Base-by-base conservation (phyloP, 2,888 invertebrate genomes). In the Megastigmus dorsalis region DNA sequence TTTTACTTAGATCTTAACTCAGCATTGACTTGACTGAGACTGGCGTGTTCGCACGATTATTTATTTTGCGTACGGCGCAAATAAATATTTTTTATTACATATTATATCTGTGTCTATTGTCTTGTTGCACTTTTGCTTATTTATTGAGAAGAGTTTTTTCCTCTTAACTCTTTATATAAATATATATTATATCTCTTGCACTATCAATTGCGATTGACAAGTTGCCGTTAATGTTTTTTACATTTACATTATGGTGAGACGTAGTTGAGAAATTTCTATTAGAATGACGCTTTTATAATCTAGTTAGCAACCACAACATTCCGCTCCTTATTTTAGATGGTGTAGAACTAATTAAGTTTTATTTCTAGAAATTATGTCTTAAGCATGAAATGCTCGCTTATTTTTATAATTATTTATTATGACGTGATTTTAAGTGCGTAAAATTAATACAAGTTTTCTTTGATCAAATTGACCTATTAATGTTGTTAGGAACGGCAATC, bases 371-470 rank as follows among this genome's bases (percentile, higher is more conserved):
- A 84, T 60, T 38, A 73, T 10, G 82, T 83, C 81, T 82, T 83
- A 84, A 81, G 84, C 84, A 84, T 86, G 72, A 84, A 85, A 85
- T 85, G 83, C 82, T 84, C 83, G 85, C 86, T 85, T 86, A 86
- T 86, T 87, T 86, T 86, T 85, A 84, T 87, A 86, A 85, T 82
- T 85, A 86, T 87, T 85, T 87, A 87, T 87, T 87, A 84, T 83
- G 83, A 80, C 78, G 75, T 83, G 82, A 80, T 79, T 80, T 65
- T 82, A 82, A 81, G 79, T 74, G 30, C 68, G 54, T 68, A 41
- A 67, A 60, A 38, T 43, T 52, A 63, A 7, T 63, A 23, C 70
- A 55, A 36, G 23, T 65, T 54, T 50, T 33, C 54, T 28, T 36
- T 54, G n/a, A 33, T 36, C 5, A 15, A 28, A 67, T 15, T n/a